Base-by-base conservation (phyloP, 1,140 invertebrate species). In the Heterodera schachtii region DNA sequence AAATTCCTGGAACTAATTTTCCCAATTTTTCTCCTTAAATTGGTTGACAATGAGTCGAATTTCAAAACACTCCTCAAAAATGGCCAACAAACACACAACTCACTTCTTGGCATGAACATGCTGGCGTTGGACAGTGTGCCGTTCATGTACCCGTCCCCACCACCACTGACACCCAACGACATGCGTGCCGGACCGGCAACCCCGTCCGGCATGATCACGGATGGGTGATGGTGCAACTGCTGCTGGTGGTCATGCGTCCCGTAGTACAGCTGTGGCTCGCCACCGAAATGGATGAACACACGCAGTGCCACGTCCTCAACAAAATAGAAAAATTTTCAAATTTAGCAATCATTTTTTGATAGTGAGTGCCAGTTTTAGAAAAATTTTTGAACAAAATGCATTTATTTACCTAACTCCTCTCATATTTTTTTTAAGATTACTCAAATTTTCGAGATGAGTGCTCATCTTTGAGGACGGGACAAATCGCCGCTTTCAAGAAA, bases 231-330 rank as follows among this genome's bases (percentile, higher is more conserved):
- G 31, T 31, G 31, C 31, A 31, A 1, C 31, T 31, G 31, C 31
- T 31, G 31, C 31, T 31, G 31, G 31, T 31, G 31, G 31, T 73
- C 81, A 43, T 69, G 41, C 19, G 43, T 7, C 7, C 79, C 80
- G 44, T 74, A 75, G 16, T 60, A 46, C 31, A 84, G 64, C 66
- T 43, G 52, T 16, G 83, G 83, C 64, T 85, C 80, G 1, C 83
- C 83, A 49, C 85, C 84, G 44, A 57, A 75, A 21, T 66, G 44
- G 67, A 82, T 83, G 60, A 84, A 84, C 11, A 78, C 52, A 9
- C 83, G 84, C 19, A 84, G 67, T 21, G 83, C 83, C 43, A 81
- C 43, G 67, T 84, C 83, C 82, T 83, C 3, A n/a, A 82, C 84
- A 19, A 77, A 79, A n/a, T 49, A 76, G 70, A 11, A 31, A 1